Evolutionary conservation across 2,113 vertebrate genomes (phyloP).

Genomic region (Odocoileus virginianus): DNA sequence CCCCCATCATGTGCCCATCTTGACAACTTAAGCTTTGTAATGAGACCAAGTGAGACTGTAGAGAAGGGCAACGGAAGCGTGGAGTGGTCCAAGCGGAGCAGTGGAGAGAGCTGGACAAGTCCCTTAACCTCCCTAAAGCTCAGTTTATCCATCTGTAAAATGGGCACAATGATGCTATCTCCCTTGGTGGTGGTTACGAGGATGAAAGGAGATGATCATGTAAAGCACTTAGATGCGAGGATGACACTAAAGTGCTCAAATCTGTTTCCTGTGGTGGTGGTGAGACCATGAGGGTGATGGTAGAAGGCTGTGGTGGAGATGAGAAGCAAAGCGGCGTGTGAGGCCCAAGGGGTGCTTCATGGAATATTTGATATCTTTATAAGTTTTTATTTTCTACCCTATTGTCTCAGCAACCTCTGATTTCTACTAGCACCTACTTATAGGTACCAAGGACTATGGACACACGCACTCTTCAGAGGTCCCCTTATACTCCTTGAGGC

Average conservation of each 20-base stretch:
- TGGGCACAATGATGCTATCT: not conserved
- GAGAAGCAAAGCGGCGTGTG: not conserved
- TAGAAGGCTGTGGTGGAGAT: not conserved
- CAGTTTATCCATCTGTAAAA: not conserved
- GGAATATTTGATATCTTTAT: not conserved
- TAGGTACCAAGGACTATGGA: not conserved
- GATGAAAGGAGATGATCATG: not conserved
- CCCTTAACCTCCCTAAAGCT: not conserved
- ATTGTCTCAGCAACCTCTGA: not conserved
- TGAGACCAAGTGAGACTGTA: too few relatives aligned
- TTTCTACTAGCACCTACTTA: not conserved
- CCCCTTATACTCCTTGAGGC: not conserved
- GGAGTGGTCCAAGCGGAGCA: not conserved
- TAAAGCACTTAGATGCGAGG: not conserved
- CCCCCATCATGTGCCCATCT: not conserved
- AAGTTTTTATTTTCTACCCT: not conserved
- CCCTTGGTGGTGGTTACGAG: not conserved
- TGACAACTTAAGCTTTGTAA: not conserved
- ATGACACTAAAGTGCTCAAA: not conserved
- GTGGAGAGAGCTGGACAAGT: not conserved
- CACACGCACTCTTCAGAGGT: not conserved
- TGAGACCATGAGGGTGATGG: not conserved
- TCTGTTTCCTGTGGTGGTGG: too few relatives aligned
- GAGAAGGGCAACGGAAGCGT: accelerated
- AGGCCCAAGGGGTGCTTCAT: not conserved